Percentiles rank a stretch among this genome's conserved stretches.
Evolutionary conservation across 2,113 vertebrate genomes (phyloP).

Genomic region (Strigops habroptila): DNA sequence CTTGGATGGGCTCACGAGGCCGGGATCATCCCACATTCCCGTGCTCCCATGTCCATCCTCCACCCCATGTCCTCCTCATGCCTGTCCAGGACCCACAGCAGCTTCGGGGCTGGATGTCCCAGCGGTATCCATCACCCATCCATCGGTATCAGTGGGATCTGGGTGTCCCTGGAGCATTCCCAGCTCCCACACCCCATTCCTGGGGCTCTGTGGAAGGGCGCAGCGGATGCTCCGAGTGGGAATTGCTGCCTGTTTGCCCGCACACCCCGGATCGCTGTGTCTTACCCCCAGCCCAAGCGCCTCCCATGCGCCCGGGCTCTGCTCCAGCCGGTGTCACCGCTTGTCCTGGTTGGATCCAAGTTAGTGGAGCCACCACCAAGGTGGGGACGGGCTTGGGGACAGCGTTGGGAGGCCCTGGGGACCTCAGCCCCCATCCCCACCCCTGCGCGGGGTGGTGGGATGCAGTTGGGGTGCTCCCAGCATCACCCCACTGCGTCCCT

Average conservation of each 20-base stretch:
- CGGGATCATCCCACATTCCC: not conserved
- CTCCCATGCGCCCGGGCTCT: fast-evolving
- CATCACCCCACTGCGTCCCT: not conserved
- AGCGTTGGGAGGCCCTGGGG: not conserved
- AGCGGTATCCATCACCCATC: too few species aligned
- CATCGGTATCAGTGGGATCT: too few species aligned
- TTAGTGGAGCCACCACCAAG: not conserved
- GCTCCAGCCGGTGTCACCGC: not conserved
- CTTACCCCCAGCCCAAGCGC: not conserved
- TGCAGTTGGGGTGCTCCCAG: not conserved
- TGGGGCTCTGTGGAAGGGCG: not conserved
- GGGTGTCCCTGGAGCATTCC: not conserved
- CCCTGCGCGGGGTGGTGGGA: not conserved
- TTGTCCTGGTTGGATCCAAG: not conserved
- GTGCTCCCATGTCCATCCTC: not conserved
- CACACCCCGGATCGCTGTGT: fast-evolving
- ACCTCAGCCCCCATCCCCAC: too few species aligned
- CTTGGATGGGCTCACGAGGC: not conserved
- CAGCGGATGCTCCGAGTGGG: fast-evolving
- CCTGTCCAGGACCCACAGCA: fast-evolving
- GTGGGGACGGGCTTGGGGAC: not conserved
- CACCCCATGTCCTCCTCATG: not conserved
- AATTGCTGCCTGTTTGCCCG: not conserved
- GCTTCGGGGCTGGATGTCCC: not conserved
- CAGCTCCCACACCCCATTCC: not conserved